These are phyloP conservation scores for Cryptoleucopteryx plumbea DNA, from an alignment of 2,113 vertebrate species.

Conservation along the genomic window DNA sequence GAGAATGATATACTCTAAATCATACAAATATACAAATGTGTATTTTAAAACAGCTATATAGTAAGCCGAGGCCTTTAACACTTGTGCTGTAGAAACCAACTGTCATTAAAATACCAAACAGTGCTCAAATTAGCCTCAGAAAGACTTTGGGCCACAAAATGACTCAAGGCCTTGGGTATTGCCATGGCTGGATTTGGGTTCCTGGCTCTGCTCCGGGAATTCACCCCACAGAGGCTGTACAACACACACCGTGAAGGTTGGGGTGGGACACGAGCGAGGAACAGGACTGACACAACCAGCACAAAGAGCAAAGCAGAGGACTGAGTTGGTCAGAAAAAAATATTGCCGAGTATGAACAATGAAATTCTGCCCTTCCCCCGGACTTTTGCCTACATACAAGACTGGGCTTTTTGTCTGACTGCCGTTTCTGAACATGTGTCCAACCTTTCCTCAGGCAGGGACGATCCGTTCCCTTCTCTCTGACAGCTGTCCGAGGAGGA, in stretches of 20 bases:
- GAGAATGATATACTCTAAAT: not conserved
- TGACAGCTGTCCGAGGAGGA: rapidly evolving
- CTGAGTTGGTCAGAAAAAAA: not conserved
- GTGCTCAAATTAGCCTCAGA: not conserved
- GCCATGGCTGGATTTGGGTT: not conserved
- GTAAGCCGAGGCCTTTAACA: not conserved
- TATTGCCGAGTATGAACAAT: not conserved
- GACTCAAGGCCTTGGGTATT: not conserved
- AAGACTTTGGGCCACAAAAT: not conserved
- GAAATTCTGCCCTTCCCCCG: not conserved
- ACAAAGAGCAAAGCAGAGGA: not conserved
- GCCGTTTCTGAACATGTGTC: rapidly evolving
- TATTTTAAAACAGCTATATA: not conserved
- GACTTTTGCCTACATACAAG: not conserved
- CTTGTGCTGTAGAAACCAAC: not conserved
- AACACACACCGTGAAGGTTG: not conserved
- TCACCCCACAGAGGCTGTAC: not conserved
- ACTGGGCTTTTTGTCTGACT: not conserved
- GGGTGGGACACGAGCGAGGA: not conserved
- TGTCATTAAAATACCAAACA: not conserved
- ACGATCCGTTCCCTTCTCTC: not conserved
- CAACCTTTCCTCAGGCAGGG: not conserved
- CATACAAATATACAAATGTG: not conserved
- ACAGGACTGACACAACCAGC: rapidly evolving
- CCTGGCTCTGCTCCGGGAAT: not conserved